A percentile compares a stretch with the other conserved stretches of the same genome.
Conservation (phyloP, 2,888 invertebrate genomes). For the Laspeyria flexula region DNA sequence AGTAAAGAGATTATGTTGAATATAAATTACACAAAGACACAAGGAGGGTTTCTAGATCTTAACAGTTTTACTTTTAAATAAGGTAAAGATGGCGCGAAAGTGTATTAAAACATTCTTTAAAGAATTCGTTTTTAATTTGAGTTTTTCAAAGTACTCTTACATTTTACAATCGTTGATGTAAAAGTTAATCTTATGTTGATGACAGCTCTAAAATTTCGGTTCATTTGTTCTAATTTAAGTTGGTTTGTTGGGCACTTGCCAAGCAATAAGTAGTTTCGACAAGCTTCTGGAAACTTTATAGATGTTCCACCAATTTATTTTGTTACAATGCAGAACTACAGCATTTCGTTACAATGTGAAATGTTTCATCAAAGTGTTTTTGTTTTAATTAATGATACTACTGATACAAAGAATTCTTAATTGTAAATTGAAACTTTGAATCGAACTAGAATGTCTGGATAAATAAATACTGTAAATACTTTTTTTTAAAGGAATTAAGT, state of each 20-base stretch:
- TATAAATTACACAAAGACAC: not conserved
- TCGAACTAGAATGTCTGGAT: too few species aligned
- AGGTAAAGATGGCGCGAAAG: not conserved
- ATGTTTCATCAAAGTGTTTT: not conserved
- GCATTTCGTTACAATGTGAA: not conserved
- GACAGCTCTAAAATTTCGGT: conserved; percentile 30
- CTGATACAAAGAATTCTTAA: too few species aligned
- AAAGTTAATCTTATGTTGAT: conserved; percentile 5
- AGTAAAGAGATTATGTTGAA: conserved; percentile 1
- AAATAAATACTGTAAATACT: too few species aligned
- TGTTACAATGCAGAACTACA: conserved; percentile 9
- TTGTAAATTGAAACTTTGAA: too few species aligned
- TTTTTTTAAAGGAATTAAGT: too few species aligned
- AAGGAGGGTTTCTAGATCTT: not conserved
- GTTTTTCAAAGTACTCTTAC: not conserved
- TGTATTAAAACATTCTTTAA: too few species aligned
- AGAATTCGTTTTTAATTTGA: too few species aligned
- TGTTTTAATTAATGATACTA: not conserved
- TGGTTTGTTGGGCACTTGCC: conserved; percentile 44
- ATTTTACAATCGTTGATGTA: not conserved
- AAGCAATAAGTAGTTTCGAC: conserved; percentile 51
- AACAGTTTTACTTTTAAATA: not conserved
- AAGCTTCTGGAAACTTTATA: conserved; percentile 40
- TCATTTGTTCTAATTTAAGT: conserved; percentile 50
- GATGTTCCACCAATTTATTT: conserved; percentile 32